Evolutionary conservation across 2,888 invertebrate genomes (phyloP), one percentile per base, ranked within the genome.

Genomic region (Melipona beecheii): DNA sequence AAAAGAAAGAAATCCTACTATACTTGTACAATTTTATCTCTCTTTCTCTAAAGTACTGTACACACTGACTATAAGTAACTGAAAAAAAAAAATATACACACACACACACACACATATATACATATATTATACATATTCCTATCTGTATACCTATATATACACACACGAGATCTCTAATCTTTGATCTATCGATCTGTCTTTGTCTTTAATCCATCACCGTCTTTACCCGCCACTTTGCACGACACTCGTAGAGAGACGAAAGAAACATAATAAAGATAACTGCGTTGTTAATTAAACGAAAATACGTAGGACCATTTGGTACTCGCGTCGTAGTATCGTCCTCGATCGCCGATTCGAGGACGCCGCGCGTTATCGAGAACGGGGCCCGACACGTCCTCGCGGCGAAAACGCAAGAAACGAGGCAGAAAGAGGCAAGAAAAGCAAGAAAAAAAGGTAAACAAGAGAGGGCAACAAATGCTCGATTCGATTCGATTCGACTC

Each of bases 161-260:
- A 36, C 9, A 75, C 69, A 71, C 70, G 50, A 54, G 58, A 50
- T 79, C 84, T 83, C 68, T 76, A 76, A 65, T 81, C 82, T 79
- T 75, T 73, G 72, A 84, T 84, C 84, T 75, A 58, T 69, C 75
- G 72, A 77, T 83, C 73, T 50, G 60, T 58, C 75, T 66, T 81
- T 72, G 75, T 83, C 75, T 76, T 68, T 72, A 62, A 31, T 27
- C 27, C 27, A 27, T 50, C 72, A 43, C 70, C 64, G 50, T 49
- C 49, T 66, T 65, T 54, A 69, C 62, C 21, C 31, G 11, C 13
- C 43, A 49, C 62, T 73, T 27, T 43, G 56, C 68, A 71, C 58
- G 80, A 52, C 43, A 36, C 65, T 52, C 81, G 64, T 70, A 71
- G 36, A 73, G 19, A 50, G 49, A 43, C 19, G 13, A 17, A 43